phyloP scores from a whole-genome alignment of 2,113 vertebrate genomes.

The Oreotragus oreotragus region DNA sequence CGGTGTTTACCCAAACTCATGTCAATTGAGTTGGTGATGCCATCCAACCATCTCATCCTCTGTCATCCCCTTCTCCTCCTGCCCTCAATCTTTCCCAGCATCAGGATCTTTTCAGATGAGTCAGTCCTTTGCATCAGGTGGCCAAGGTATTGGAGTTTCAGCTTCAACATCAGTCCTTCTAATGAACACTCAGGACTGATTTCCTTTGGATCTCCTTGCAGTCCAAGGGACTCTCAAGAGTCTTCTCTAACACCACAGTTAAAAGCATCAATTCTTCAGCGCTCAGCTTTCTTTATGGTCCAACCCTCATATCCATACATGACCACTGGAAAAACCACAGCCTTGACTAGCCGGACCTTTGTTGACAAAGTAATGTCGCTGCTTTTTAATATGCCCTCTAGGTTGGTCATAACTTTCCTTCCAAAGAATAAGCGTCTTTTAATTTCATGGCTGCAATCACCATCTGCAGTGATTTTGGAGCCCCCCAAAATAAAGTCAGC shows the following conservation, averaged over 20 bases:
- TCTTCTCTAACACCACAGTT: neutral
- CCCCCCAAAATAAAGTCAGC: accelerated
- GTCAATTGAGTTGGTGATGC: neutral
- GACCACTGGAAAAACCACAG: neutral
- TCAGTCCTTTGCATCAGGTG: neutral
- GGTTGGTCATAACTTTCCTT: neutral
- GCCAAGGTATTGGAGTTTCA: neutral
- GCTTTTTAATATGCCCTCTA: no score
- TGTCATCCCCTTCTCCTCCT: neutral
- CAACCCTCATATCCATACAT: neutral
- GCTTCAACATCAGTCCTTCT: neutral
- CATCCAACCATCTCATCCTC: neutral
- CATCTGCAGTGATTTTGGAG: no score
- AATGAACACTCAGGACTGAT: neutral
- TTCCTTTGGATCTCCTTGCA: neutral
- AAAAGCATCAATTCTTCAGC: neutral
- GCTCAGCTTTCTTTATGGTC: neutral
- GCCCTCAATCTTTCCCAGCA: neutral
- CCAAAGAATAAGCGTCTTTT: no score
- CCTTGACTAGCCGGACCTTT: neutral
- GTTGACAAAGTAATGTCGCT: no score
- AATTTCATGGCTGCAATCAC: no score
- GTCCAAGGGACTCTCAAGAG: neutral
- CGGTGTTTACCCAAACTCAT: neutral
- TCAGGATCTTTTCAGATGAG: neutral